These are phyloP conservation scores for Microtus pennsylvanicus DNA, from an alignment of 2,113 vertebrate genomes.

Conservation along the genomic window DNA sequence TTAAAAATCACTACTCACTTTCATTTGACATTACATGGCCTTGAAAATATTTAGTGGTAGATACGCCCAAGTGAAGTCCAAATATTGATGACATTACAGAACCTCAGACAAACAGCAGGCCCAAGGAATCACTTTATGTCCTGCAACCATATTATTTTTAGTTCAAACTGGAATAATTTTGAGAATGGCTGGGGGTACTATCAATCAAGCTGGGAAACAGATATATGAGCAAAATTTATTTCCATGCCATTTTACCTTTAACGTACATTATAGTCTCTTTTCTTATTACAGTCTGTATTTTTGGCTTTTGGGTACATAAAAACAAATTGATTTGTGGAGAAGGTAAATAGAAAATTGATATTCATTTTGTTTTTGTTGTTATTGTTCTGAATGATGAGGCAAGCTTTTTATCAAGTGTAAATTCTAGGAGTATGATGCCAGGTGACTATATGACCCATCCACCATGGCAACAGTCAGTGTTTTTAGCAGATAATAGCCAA, in stretches of 20 bases:
- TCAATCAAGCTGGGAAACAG: slow-evolving; percentile 4
- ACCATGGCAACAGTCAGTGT: slow-evolving; percentile 75
- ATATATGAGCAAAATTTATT: slow-evolving; percentile 49
- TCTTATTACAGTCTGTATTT: slow-evolving; percentile 3
- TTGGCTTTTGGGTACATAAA: background rate
- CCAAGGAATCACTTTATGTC: background rate
- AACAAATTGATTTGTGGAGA: slow-evolving; percentile 65
- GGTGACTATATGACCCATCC: slow-evolving; percentile 77
- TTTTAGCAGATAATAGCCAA: slow-evolving; percentile 78
- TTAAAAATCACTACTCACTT: slow-evolving; percentile 71
- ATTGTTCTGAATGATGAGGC: slow-evolving; percentile 13
- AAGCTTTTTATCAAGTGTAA: slow-evolving; percentile 75
- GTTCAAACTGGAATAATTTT: slow-evolving; percentile 41
- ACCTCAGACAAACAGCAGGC: slow-evolving; percentile 4
- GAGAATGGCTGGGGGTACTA: background rate
- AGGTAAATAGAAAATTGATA: slow-evolving; percentile 68
- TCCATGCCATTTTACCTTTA: slow-evolving; percentile 69
- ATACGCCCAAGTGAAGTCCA: slow-evolving; percentile 65
- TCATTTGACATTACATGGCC: slow-evolving; percentile 63
- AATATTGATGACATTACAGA: slow-evolving; percentile 68
- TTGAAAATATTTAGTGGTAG: slow-evolving; percentile 73
- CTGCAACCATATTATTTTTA: slow-evolving; percentile 1
- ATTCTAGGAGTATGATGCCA: slow-evolving; percentile 73
- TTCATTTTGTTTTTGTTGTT: background rate
- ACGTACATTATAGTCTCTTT: background rate